A percentile compares a stretch with the other conserved stretches of the same genome.
These are phyloP conservation scores for Brenthis daphne DNA, from an alignment of 2,888 invertebrate species.

Conservation along the genomic window DNA sequence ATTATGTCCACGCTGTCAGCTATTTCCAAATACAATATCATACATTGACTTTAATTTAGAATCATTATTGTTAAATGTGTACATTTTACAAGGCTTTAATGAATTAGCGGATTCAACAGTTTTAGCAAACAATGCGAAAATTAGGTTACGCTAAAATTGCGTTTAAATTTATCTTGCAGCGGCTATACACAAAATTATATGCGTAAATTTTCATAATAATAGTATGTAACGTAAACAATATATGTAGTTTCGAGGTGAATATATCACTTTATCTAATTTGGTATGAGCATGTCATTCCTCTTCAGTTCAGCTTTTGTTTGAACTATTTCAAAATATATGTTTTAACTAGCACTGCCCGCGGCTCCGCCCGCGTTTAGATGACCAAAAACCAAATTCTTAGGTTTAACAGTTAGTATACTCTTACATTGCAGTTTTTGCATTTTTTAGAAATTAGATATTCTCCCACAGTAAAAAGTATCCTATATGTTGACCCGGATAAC, in stretches of 20 bases:
- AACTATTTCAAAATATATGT: no score
- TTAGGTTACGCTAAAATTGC: constrained; percentile 28
- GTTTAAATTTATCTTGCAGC: constrained; percentile 29
- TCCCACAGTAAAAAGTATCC: no score
- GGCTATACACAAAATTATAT: constrained; percentile 18
- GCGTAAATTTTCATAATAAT: constrained; percentile 18
- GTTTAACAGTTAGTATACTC: no score
- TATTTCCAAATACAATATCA: not conserved
- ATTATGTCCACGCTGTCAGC: no score
- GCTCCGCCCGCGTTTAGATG: no score
- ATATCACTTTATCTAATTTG: not conserved
- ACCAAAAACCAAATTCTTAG: no score
- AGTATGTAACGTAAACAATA: constrained; percentile 8
- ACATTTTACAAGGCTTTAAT: constrained; percentile 17
- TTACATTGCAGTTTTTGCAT: no score
- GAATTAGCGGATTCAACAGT: constrained; percentile 21
- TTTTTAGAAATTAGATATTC: no score
- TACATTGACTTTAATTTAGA: not conserved
- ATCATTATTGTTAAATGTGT: constrained; percentile 6
- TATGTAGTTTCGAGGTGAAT: not conserved
- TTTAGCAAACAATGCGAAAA: constrained; percentile 34
- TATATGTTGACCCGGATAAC: no score
- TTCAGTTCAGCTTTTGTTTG: no score
- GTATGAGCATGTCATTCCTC: no score
- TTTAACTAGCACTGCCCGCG: no score